Evolutionary conservation across 2,113 vertebrate genomes (phyloP).

Genomic region (Henicopernis longicauda): DNA sequence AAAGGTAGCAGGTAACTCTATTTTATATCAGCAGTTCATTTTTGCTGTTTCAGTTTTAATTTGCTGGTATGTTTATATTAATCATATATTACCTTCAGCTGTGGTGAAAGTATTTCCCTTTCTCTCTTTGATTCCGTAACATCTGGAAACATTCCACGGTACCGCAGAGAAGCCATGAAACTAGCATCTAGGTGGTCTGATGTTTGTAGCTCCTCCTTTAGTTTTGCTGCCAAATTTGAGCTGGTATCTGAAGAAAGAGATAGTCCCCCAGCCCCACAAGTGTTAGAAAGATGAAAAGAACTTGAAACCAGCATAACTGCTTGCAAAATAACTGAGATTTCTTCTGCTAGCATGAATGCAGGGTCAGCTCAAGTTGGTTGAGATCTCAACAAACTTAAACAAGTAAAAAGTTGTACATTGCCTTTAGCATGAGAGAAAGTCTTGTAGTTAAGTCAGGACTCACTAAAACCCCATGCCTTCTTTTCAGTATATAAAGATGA

Average conservation of each 20-base stretch:
- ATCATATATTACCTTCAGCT: constrained; percentile 78
- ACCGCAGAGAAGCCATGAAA: constrained; percentile 69
- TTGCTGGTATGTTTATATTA: background rate
- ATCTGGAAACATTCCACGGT: constrained; percentile 68
- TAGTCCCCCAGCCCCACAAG: background rate
- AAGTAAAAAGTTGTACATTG: background rate
- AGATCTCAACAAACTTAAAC: background rate
- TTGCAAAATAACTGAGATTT: background rate
- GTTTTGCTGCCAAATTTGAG: constrained; percentile 71
- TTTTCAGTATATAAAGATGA: background rate
- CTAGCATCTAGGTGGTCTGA: constrained; percentile 68
- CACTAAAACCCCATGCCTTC: background rate
- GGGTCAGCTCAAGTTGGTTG: background rate
- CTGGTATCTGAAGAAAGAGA: constrained; percentile 72
- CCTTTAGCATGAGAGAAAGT: background rate
- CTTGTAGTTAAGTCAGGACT: background rate
- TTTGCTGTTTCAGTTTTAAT: background rate
- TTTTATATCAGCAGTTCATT: background rate
- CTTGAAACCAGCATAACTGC: background rate
- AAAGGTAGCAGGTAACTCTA: background rate
- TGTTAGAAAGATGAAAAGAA: background rate
- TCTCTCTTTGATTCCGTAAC: constrained; percentile 17
- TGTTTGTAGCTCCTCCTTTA: constrained; percentile 69
- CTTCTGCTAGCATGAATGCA: background rate
- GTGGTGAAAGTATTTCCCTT: constrained; percentile 78